phyloP scores from a whole-genome alignment of 2,888 invertebrate species.

The Rhamphomyia laevipes region DNA sequence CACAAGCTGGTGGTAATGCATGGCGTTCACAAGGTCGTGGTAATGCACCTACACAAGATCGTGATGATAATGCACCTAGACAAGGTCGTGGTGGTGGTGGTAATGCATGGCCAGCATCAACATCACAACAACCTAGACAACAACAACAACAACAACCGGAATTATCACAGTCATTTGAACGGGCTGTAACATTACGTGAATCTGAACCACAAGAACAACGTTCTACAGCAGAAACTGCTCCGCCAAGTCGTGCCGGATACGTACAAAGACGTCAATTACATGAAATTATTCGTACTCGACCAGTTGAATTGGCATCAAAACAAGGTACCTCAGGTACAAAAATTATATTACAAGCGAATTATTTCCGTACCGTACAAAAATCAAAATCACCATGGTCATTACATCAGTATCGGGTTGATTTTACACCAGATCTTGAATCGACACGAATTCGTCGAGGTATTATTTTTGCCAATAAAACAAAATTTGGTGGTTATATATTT shows the following conservation, averaged over 20 bases:
- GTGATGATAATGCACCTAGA: no score
- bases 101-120: no score
- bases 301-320: slow-evolving; percentile 21
- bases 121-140: neutral
- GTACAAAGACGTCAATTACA: neutral
- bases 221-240: no score
- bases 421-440: slow-evolving; percentile 58
- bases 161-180: neutral
- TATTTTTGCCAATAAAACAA: slow-evolving; percentile 43
- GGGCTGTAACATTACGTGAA: neutral
- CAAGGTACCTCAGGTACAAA: slow-evolving; percentile 41
- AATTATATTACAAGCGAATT: slow-evolving; percentile 50
- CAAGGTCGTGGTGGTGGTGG: no score
- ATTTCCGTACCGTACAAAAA: slow-evolving; percentile 50
- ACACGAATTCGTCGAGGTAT: slow-evolving; percentile 48
- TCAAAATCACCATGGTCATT: slow-evolving; percentile 53
- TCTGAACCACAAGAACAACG: neutral
- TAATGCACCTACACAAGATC: no score
- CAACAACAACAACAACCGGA: neutral
- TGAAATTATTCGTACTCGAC: slow-evolving; percentile 26
- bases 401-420: slow-evolving; percentile 64
- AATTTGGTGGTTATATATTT: slow-evolving; percentile 57
- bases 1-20: no score
- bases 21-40: no score
- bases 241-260: neutral